Base-by-base conservation (phyloP, 2,797 vertebrate genomes). In the Rhynchonycteris naso region DNA sequence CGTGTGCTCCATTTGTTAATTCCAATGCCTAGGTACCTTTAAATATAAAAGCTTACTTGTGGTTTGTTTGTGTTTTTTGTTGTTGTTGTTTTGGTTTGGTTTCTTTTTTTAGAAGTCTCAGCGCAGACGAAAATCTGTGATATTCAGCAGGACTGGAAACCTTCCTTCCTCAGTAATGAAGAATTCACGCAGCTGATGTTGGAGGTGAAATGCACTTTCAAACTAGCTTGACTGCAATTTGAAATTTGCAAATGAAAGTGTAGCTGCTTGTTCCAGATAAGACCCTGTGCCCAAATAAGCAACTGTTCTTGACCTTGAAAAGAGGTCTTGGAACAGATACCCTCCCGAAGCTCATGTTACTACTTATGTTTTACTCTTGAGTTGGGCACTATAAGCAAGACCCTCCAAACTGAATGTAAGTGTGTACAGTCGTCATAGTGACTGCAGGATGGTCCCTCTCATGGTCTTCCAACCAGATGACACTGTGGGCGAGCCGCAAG, bases 151-250 rank as follows among this genome's bases (percentile, higher is more conserved):
- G 98, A 98, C 79, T 99, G 98, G 98, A 99, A 99, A 90, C 98
- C 98, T 97, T 98, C 98, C 1, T 99, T 99, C 97, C 98, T 99
- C 97, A 98, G 98, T 96, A 98, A 98, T 2, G 98, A 99, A 96
- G 98, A 99, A 97, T 99, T 99, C 97, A 99, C 98, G 19, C 98
- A 99, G 97, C 97, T 99, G 97, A 99, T 99, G 98, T 96, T 99
- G 93, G 98, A 99, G 98, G 98, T 99, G 97, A 98, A 85, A 61
- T 63, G 11, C 59, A 8, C 86, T 76, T 93, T 94, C 87, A 59
- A 78, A 81, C 96, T 88, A 93, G 61, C 54, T 81, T 95, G 22
- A 63, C 88, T n/a, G n/a, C 30, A 43, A 43, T 43, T 43, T 43
- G 43, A 43, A 43, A 43, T 43, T 81, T 93, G 88, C 56, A 76